Evolutionary conservation across 2,113 vertebrate genomes (phyloP), one percentile per base, ranked within the genome.

Genomic region (Brevimyrus niger): DNA sequence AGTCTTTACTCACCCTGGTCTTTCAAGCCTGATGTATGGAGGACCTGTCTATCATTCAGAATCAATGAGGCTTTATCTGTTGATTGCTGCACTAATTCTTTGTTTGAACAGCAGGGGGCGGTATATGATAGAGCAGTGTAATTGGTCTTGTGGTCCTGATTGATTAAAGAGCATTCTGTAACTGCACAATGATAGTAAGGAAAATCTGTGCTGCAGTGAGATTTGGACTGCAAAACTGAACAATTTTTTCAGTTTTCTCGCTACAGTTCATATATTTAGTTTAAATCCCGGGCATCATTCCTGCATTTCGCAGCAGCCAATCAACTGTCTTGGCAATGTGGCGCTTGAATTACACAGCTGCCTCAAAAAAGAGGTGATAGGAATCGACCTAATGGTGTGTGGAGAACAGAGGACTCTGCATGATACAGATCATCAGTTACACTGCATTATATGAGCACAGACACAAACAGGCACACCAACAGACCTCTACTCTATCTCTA

Each of bases 91-190:
- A 42, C 17, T 53, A 7, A 87, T 51, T 51, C 47, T 42, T 38
- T 5, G 19, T 38, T 76, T 83, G 23, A 17, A 6, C 89, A 90
- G 73, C 51, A 90, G 89, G 86, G 86, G 89, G 86, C 89, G 82
- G 73, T 90, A 53, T 88, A 44, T 88, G 69, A 88, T 69, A 88
- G 61, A 42, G 21, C 17, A 3, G 55, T 3, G n/a, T 21, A 86
- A 31, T 8, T 84, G 4, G 27, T 11, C 23, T 38, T 42, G 4
- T 13, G 5, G 23, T 48, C 23, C 73, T 55, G 51, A 58, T 58
- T 82, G 13, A 31, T 73, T 88, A 9, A 48, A 23, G 21, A 47
- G 23, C 44, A 27, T 23, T 27, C 44, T 27, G 13, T 80, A 17
- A n/a, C 69, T 42, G 35, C 31, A 17, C 31, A 69, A 27, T 86